Evolutionary conservation across 1,140 invertebrate species (phyloP).

Genomic region (Eupeodes corollae): DNA sequence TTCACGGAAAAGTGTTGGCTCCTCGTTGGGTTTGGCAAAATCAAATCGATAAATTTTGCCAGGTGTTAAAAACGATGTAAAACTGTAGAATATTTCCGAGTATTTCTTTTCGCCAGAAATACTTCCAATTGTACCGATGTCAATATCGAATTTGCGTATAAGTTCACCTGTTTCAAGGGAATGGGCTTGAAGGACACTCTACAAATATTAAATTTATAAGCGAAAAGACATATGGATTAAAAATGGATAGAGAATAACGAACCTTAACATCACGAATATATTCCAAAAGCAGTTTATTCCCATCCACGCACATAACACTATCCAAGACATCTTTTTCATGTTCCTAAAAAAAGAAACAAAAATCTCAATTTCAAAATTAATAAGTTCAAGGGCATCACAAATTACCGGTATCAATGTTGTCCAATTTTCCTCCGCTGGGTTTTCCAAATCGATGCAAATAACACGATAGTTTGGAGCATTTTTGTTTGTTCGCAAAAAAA

Average conservation of each 20-base stretch:
- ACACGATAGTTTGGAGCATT: conserved; percentile 84
- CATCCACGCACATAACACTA: conserved; percentile 71
- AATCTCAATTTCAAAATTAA: conserved; percentile 1
- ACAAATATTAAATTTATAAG: conserved; percentile 27
- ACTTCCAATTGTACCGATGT: conserved; percentile 74
- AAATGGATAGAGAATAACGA: conserved; percentile 10
- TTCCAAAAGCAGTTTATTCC: conserved; percentile 77
- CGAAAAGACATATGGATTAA: not conserved
- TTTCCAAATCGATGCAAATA: conserved; percentile 77
- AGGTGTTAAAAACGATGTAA: conserved; percentile 88
- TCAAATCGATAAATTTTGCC: conserved; percentile 77
- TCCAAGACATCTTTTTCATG: conserved; percentile 80
- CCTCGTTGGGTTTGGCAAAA: conserved; percentile 51
- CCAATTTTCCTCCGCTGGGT: conserved; percentile 72
- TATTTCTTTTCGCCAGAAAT: conserved; percentile 78
- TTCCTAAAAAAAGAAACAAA: conserved; percentile 44
- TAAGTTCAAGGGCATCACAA: not conserved
- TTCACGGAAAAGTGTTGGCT: conserved; percentile 49
- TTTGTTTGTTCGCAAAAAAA: conserved; percentile 87
- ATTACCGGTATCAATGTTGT: conserved; percentile 57
- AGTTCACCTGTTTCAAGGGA: conserved; percentile 60
- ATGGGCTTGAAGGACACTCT: conserved; percentile 78
- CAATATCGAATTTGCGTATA: conserved; percentile 62
- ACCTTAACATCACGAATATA: conserved; percentile 95
- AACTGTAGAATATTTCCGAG: conserved; percentile 86